These are phyloP conservation scores for Drosophila kambysellisi DNA, from an alignment of 2,888 invertebrate genomes.

Conservation along the genomic window DNA sequence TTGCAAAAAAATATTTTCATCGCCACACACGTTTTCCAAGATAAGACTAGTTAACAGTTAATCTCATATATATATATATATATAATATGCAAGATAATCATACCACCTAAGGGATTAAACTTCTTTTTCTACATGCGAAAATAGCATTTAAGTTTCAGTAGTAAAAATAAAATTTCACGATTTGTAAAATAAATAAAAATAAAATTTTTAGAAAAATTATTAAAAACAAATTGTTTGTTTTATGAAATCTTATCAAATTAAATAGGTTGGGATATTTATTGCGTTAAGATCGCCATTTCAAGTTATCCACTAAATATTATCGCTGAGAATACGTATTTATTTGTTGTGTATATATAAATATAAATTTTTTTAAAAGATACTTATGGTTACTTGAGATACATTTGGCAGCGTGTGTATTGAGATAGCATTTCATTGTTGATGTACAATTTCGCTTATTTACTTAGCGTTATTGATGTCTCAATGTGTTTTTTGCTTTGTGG, in stretches of 20 bases:
- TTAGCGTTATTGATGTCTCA: slow-evolving; percentile 64
- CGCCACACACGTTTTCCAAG: not conserved
- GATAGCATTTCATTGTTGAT: slow-evolving; percentile 37
- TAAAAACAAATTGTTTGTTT: no score
- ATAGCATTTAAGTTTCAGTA: no score
- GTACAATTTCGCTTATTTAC: slow-evolving; percentile 56
- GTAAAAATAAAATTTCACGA: no score
- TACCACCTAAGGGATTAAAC: not conserved
- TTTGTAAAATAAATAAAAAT: not conserved
- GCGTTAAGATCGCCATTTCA: not conserved
- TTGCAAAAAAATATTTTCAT: no score
- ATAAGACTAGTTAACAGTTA: not conserved
- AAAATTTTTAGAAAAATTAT: not conserved
- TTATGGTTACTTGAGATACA: slow-evolving; percentile 25
- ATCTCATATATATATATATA: not conserved
- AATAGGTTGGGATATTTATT: not conserved
- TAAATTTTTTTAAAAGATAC: not conserved
- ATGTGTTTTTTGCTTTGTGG: slow-evolving; percentile 30
- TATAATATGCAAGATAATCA: not conserved
- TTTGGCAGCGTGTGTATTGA: slow-evolving; percentile 19
- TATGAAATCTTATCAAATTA: not conserved
- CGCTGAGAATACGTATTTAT: not conserved
- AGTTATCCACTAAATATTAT: not conserved
- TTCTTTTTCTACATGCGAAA: not conserved
- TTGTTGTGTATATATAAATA: not conserved